These are phyloP conservation scores for Mesochorus sp. DNA, from an alignment of 2,888 invertebrate species.

Conservation along the genomic window DNA sequence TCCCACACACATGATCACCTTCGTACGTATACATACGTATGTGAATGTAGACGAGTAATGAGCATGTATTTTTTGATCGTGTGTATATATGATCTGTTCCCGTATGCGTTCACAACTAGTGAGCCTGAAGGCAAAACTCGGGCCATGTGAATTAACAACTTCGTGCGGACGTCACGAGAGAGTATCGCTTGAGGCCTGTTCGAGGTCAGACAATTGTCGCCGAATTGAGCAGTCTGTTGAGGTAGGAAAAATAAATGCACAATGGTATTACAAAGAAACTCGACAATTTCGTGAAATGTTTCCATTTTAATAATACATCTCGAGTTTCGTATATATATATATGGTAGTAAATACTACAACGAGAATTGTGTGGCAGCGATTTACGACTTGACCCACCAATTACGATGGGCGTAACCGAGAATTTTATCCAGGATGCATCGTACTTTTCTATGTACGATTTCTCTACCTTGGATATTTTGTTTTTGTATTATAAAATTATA, in stretches of 20 bases:
- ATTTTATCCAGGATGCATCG: no score
- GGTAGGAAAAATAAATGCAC: neutral
- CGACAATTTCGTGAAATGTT: neutral
- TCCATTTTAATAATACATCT: neutral
- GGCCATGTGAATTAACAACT: slow-evolving; percentile 65
- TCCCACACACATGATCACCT: neutral
- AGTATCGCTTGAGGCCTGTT: slow-evolving; percentile 62
- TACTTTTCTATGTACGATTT: no score
- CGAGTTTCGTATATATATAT: neutral
- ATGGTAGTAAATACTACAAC: no score
- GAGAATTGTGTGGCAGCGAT: no score
- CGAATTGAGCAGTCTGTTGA: slow-evolving; percentile 17
- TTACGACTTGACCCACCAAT: no score
- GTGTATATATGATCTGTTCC: slow-evolving; percentile 1
- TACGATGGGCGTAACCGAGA: no score
- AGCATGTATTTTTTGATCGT: neutral
- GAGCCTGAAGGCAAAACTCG: slow-evolving; percentile 54
- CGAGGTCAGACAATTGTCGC: slow-evolving; percentile 64
- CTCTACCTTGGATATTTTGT: no score
- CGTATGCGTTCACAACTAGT: slow-evolving; percentile 28
- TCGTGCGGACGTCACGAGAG: slow-evolving; percentile 59
- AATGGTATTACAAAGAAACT: neutral
- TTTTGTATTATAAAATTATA: no score
- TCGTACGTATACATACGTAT: neutral
- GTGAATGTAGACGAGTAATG: neutral